These are phyloP conservation scores for Loriculus beryllinus DNA, from an alignment of 2,797 vertebrate genomes.

Conservation along the genomic window DNA sequence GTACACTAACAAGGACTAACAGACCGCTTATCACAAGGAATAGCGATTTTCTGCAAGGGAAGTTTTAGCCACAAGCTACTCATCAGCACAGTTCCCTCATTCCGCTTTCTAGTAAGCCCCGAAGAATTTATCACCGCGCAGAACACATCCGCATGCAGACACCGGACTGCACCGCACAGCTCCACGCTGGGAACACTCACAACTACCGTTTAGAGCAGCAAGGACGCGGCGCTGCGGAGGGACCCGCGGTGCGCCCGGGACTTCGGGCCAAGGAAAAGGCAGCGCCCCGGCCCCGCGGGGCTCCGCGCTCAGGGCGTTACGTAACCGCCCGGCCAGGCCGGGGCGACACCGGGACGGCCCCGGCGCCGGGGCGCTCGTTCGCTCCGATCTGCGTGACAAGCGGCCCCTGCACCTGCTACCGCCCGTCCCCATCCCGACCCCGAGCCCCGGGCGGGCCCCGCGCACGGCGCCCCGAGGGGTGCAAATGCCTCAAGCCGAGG, in stretches of 20 bases:
- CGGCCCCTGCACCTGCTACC: slow-evolving; percentile 45
- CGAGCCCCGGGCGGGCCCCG: background rate
- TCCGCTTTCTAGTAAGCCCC: background rate
- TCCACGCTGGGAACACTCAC: background rate
- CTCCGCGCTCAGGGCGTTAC: background rate
- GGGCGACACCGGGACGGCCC: background rate
- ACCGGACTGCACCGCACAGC: background rate
- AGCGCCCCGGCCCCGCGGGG: background rate
- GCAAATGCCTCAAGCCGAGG: background rate
- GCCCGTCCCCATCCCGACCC: background rate
- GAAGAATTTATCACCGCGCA: background rate
- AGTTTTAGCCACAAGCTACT: background rate
- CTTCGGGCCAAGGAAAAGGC: background rate
- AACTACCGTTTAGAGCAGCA: background rate
- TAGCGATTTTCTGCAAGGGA: background rate
- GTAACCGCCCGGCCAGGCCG: background rate
- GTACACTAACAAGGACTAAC: background rate
- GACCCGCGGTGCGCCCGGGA: background rate
- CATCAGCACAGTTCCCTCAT: background rate
- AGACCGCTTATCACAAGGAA: background rate
- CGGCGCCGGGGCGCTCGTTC: background rate
- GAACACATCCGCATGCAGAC: background rate
- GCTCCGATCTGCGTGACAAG: background rate
- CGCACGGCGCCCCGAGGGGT: background rate
- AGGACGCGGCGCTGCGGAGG: fast-evolving